Conservation (phyloP, 2,113 vertebrate genomes). For the Caranx melampygus region DNA sequence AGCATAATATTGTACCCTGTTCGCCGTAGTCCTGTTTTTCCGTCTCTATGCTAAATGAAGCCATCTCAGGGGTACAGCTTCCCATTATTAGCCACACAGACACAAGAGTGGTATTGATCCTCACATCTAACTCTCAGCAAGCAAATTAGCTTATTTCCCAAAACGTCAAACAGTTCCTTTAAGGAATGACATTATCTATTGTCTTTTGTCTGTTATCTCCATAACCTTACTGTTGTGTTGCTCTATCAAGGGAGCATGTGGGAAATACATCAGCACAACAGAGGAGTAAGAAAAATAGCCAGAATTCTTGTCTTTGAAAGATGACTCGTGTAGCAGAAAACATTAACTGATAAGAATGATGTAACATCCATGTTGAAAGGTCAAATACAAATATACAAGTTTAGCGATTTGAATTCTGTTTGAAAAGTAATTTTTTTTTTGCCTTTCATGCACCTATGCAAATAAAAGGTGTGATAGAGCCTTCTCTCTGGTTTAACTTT, state of each 20-base stretch:
- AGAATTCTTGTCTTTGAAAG: conserved; percentile 35
- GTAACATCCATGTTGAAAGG: conserved; percentile 55
- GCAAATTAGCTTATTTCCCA: background rate
- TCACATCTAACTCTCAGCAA: background rate
- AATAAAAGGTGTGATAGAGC: background rate
- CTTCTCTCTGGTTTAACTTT: background rate
- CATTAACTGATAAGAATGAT: conserved; percentile 58
- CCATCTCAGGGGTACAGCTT: background rate
- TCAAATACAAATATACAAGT: conserved; percentile 40
- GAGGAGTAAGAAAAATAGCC: conserved; percentile 34
- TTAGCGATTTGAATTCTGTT: conserved; percentile 32
- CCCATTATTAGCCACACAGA: background rate
- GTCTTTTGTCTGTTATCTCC: conserved; percentile 28
- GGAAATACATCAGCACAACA: conserved; percentile 20
- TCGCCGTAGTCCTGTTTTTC: background rate
- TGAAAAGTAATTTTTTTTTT: conserved; percentile 8
- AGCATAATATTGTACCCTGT: background rate
- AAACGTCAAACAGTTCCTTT: conserved; percentile 22
- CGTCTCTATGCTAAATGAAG: background rate
- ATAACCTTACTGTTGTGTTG: conserved; percentile 37
- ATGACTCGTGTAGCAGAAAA: conserved; percentile 38
- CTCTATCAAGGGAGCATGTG: background rate
- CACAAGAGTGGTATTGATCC: background rate
- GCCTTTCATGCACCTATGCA: background rate
- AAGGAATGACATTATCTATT: conserved; percentile 22